A percentile compares a stretch with the other conserved stretches of the same genome.
phyloP scores from a whole-genome alignment of 2,113 vertebrate species.

The Bufo gargarizans region DNA sequence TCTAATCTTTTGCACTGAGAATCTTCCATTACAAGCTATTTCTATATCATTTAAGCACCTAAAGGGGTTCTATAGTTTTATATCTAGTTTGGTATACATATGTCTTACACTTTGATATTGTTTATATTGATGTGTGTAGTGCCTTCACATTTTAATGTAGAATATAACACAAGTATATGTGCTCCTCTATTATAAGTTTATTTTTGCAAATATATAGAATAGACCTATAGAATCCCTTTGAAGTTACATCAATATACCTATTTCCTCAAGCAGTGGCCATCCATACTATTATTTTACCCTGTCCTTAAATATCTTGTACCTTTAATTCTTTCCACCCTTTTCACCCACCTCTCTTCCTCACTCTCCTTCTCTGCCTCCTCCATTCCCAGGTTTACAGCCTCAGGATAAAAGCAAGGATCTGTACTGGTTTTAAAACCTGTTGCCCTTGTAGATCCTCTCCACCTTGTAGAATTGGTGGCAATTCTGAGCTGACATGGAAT shows the following conservation, averaged over 20 bases:
- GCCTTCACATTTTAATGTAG: background rate
- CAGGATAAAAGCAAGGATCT: slow-evolving; percentile 98
- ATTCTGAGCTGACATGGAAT: slow-evolving; percentile 72
- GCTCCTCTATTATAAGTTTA: background rate
- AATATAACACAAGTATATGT: background rate
- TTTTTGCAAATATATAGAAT: too few species aligned
- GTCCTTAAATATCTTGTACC: slow-evolving; percentile 68
- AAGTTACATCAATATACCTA: background rate
- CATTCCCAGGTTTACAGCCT: slow-evolving; percentile 90
- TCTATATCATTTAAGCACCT: background rate
- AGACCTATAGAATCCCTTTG: background rate
- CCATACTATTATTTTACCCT: slow-evolving; percentile 56
- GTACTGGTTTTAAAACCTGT: slow-evolving; percentile 91
- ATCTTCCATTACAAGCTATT: background rate
- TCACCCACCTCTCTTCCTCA: slow-evolving; percentile 57
- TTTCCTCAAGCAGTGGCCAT: background rate
- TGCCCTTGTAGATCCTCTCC: slow-evolving; percentile 72
- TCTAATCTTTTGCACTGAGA: background rate
- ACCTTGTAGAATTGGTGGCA: slow-evolving; percentile 69
- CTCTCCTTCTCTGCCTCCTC: slow-evolving; percentile 69
- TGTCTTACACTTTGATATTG: background rate
- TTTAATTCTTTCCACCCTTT: slow-evolving; percentile 64
- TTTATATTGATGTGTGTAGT: background rate
- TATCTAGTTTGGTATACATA: background rate
- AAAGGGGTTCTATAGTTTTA: background rate